Percentiles rank a stretch among this genome's conserved stretches.
These are phyloP conservation scores for Luehdorfia chinensis DNA, from an alignment of 1,140 invertebrate genomes.

Conservation along the genomic window DNA sequence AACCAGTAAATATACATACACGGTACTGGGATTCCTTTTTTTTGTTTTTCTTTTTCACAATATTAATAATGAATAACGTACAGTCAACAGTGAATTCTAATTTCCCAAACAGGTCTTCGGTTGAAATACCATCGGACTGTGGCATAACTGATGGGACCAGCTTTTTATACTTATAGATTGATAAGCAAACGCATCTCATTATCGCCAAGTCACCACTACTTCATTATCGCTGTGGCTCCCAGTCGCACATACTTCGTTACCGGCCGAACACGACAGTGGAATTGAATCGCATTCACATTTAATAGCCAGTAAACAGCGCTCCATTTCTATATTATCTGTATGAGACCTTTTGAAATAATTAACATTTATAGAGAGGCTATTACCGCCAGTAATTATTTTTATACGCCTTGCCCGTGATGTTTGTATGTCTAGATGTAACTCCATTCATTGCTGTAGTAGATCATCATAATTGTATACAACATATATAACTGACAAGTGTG, in stretches of 20 bases:
- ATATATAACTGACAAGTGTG: too few species aligned
- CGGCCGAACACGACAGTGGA: slow-evolving; percentile 46
- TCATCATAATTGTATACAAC: too few species aligned
- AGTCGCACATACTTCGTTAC: slow-evolving; percentile 44
- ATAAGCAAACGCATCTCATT: slow-evolving; percentile 28
- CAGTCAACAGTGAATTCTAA: slow-evolving; percentile 5
- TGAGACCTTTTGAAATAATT: slow-evolving; percentile 52
- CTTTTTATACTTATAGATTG: slow-evolving; percentile 10
- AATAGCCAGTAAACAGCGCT: slow-evolving; percentile 66
- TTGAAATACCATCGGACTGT: not conserved
- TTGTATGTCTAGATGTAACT: too few species aligned
- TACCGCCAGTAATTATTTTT: slow-evolving; percentile 13
- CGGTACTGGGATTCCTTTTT: too few species aligned
- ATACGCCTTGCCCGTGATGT: too few species aligned
- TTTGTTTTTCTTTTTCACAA: too few species aligned
- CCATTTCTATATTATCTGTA: slow-evolving; percentile 60
- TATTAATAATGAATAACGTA: not conserved
- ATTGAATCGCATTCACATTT: slow-evolving; percentile 69
- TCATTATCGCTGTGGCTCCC: slow-evolving; percentile 39
- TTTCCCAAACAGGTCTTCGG: slow-evolving; percentile 10
- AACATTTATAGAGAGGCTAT: slow-evolving; percentile 35
- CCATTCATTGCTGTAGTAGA: too few species aligned
- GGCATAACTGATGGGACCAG: slow-evolving; percentile 8
- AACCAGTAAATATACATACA: too few species aligned
- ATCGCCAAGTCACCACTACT: slow-evolving; percentile 50